A percentile compares a stretch with the other conserved stretches of the same genome.
Evolutionary conservation across 2,113 vertebrate species (phyloP).

Genomic region (Glaucidium brasilianum): DNA sequence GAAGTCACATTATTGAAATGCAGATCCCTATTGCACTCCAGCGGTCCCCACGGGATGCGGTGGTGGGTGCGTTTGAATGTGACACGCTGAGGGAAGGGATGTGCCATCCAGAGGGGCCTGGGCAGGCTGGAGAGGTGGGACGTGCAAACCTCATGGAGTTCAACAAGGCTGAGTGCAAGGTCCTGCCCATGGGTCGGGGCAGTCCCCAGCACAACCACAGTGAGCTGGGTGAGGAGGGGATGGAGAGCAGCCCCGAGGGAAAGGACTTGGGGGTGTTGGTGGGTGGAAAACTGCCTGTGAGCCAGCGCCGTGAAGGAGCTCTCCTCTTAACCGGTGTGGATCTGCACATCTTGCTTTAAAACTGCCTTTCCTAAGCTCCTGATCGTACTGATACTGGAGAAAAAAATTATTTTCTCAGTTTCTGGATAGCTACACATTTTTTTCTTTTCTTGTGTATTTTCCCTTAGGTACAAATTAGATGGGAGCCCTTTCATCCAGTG

Average conservation of each 20-base stretch:
- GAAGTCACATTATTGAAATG: accelerated
- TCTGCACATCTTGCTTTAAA: neutral
- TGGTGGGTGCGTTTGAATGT: accelerated
- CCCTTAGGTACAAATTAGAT: slow-evolving; percentile 15
- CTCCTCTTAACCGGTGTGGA: neutral
- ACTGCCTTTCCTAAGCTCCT: neutral
- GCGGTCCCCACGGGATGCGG: accelerated
- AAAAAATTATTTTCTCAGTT: neutral
- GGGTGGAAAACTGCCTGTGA: too few relatives aligned
- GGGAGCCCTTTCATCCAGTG: slow-evolving; percentile 26
- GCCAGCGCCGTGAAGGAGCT: neutral
- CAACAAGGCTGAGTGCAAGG: too few relatives aligned
- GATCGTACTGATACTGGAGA: accelerated
- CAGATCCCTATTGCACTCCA: neutral
- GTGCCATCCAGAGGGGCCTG: too few relatives aligned
- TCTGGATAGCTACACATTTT: accelerated
- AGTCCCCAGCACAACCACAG: too few relatives aligned
- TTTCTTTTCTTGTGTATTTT: neutral
- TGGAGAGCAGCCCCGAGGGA: too few relatives aligned
- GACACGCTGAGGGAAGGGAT: too few relatives aligned
- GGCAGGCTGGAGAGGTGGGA: too few relatives aligned
- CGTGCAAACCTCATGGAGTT: too few relatives aligned
- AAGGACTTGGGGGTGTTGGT: too few relatives aligned
- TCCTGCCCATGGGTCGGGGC: too few relatives aligned
- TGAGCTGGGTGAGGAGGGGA: too few relatives aligned